Base-by-base conservation (phyloP, 2,888 invertebrate species). In the Yponomeuta cagnagella region DNA sequence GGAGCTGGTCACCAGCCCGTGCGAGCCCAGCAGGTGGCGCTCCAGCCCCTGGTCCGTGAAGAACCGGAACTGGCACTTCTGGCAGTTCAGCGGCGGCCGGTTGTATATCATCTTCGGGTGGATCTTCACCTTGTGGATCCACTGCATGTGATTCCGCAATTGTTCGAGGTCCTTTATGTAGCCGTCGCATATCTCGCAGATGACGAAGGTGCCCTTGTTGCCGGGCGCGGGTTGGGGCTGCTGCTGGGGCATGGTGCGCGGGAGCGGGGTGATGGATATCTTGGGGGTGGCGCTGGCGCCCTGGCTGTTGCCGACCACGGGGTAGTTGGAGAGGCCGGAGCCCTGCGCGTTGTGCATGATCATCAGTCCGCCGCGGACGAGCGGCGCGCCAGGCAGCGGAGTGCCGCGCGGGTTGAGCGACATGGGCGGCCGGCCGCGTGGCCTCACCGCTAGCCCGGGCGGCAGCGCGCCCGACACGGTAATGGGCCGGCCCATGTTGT, bases 31-130 rank as follows among this genome's bases (percentile, higher is more conserved):
- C 79, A 98, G 93, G 93, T 99, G 99, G 79, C 99, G 94, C 86
- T 98, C 98, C 73, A 99, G 91, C 30, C 99, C 99, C 90, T 98
- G 96, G 90, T 98, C 98, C 67, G 98, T 98, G 92, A 99, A 99
- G 93, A 99, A 99, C 80, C 98, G 82, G 87, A 97, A 97, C 90
- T 98, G 97, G 90, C 98, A 98, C 87, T 98, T 98, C 89, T 98
- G 98, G 88, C 98, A 98, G 92, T 97, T 98, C 76, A 98, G 93
- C 71, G 98, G 98, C 75, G 98, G 98, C 88, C 96, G 93, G 88
- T 97, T 98, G 88, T 97, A 97, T 79, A 98, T 97, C 97, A 98
- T 98, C 92, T 98, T 98, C 72, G 98, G 98, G 93, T 98, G 98
- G 82, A 98, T 98, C 88, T 98, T 98, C 74, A 98, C 97, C 94